phyloP scores from a whole-genome alignment of 2,797 vertebrate species.

The Cephalopachus bancanus region DNA sequence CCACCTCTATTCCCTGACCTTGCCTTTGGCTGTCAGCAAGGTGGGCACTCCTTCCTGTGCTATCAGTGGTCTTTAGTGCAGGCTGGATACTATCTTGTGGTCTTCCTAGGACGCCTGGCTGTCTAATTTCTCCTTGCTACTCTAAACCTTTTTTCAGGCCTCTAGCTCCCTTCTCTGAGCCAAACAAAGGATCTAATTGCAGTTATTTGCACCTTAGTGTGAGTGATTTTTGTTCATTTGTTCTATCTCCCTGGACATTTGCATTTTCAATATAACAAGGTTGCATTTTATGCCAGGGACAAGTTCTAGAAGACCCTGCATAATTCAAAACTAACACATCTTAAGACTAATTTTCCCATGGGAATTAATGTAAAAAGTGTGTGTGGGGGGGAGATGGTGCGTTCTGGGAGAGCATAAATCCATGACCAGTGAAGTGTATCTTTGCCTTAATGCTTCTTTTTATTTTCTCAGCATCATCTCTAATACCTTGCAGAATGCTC shows the following conservation, averaged over 20 bases:
- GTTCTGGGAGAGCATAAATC: constrained; percentile 63
- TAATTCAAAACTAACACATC: constrained; percentile 72
- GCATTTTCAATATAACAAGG: constrained; percentile 69
- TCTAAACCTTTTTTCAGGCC: background rate
- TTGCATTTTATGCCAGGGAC: constrained; percentile 57
- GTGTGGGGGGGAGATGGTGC: background rate
- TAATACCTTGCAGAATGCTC: constrained; percentile 52
- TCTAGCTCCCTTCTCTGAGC: background rate
- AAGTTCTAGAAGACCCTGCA: constrained; percentile 65
- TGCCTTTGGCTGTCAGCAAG: rapidly evolving
- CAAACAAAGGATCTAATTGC: constrained; percentile 8
- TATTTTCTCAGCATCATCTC: constrained; percentile 79
- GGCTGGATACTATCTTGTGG: too few species aligned
- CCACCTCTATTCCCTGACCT: background rate
- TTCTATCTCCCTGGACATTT: constrained; percentile 29
- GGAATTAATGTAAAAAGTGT: constrained; percentile 66
- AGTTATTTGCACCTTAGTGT: background rate
- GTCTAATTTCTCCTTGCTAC: background rate
- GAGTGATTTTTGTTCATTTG: constrained; percentile 59
- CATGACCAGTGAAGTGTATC: constrained; percentile 41
- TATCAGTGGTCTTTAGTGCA: background rate
- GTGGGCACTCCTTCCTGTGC: too few species aligned
- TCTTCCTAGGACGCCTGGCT: background rate
- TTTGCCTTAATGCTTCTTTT: constrained; percentile 77
- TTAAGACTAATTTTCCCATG: constrained; percentile 65